Base-by-base conservation (phyloP, 2,797 vertebrate genomes). In the Hirundo rustica region DNA sequence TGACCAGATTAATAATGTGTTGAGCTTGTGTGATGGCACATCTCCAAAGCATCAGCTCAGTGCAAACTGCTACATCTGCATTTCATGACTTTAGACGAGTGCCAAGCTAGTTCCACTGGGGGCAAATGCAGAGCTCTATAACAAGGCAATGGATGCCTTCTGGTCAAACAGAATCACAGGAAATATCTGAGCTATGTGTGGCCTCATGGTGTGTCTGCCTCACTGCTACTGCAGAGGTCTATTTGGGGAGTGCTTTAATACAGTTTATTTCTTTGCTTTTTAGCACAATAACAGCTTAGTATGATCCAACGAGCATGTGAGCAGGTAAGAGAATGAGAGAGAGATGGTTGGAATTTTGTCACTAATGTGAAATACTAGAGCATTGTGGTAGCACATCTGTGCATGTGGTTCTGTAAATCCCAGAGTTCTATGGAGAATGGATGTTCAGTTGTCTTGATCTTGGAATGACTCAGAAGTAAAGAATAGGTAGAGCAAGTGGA, bases 21-120 rank as follows among this genome's bases (percentile, higher is more conserved):
- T 71, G 79, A 88, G 85, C 57, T 57, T 93, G 79, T 90, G 79
- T 44, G 71, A 54, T 96, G 94, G 95, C 96, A 74, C 29, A 11
- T 21, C 55, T 93, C 96, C 96, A 97, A 85, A 96, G 74, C 82
- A 94, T 90, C 96, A 94, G 80, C 89, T 86, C 76, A 32, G 60
- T 72, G 85, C 64, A 92, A 60, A 66, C 34, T 16, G 11, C 88
- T 79, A 34, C 90, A 85, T 95, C 93, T 96, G 94, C 88, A 87
- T 94, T 96, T 96, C 85, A 85, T 66, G 94, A n/a, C 44, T 93
- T 79, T 20, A 58, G 71, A 73, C 45, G 38, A 86, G 81, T 85
- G 92, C 80, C 85, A 93, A 71, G 80, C 76, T 88, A 79, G 86
- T 96, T 93, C 71, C 83, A 58, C 27, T 40, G 53, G 36, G 38